Evolutionary conservation across 2,888 invertebrate species (phyloP), one percentile per base, ranked within the genome.

Genomic region (Drosophila peninsularis): DNA sequence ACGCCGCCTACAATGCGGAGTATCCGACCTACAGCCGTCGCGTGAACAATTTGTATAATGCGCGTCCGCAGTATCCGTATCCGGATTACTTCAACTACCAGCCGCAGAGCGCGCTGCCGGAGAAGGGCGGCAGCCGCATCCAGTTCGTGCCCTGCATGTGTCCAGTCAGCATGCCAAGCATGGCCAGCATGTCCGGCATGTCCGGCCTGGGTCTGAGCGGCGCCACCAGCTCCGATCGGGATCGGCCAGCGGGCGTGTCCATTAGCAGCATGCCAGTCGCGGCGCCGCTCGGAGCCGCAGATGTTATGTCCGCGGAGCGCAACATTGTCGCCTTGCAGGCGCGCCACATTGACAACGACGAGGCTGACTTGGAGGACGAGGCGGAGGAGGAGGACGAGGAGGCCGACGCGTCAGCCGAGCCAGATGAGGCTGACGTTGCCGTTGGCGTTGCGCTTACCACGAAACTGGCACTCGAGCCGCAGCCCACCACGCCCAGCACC

Each of bases 111-210:
- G 39, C 50, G 30, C 2, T 75, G 37, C 5, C 65, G 13, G 80
- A 87, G 45, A 74, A 73, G 32, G 65, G 64, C 45, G 81, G 78
- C 1, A 27, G 53, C 10, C 85, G 85, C 49, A 82, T 85, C 7
- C 91, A 91, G 60, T 91, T 91, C 50, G 91, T 92, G 45, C 91
- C 92, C 41, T 92, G 91, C 74, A 91, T 91, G 91, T 91, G 91
- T 62, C 92, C 91, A 0, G 75, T 92, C 5, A 91, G 82, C 58
- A 78, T 92, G 42, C 84, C 85, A 57, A 71, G 77, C 45, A 21
- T 78, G 37, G 41, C 63, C 6, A 71, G 77, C 45, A 21, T 78
- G 37, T 44, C 63, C 6, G 44, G 47, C 21, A 9, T 71, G 34
- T 52, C 24, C 55, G 52, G 17, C 1, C 24, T 70, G 63, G 52